Conservation (phyloP, 2,113 vertebrate species). For the Probosciger aterrimus region DNA sequence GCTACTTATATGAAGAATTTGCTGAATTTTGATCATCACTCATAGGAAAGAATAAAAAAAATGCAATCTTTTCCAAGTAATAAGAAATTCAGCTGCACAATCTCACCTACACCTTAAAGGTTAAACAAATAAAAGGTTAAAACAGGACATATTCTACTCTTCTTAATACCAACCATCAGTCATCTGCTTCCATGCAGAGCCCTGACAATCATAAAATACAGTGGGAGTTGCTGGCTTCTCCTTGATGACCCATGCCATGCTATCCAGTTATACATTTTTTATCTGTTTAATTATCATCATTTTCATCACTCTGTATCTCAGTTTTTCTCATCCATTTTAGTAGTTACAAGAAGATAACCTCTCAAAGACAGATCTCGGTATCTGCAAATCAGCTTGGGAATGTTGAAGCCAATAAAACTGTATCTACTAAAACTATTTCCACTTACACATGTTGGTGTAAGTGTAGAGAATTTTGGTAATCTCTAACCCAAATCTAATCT, state of each 20-base stretch:
- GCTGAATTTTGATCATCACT: not conserved
- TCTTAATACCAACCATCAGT: not conserved
- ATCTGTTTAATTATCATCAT: not conserved
- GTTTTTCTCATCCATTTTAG: not conserved
- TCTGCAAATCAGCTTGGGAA: not conserved
- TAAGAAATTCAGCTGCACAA: not conserved
- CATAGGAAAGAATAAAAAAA: not conserved
- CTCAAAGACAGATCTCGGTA: not conserved
- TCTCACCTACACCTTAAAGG: not conserved
- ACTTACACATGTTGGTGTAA: fast-evolving
- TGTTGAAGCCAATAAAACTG: not conserved
- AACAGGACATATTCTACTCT: not conserved
- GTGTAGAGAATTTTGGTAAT: not conserved
- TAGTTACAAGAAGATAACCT: not conserved
- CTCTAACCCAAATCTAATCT: not conserved
- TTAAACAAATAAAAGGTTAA: slow-evolving; percentile 29
- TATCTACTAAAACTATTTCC: not conserved
- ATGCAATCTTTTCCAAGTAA: not conserved
- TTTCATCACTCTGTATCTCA: not conserved
- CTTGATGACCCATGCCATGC: not conserved
- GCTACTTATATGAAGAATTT: not conserved
- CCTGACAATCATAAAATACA: not conserved
- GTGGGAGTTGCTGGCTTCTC: not conserved
- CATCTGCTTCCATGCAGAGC: not conserved
- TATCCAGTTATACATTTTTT: not conserved